Evolutionary conservation across 2,888 invertebrate species (phyloP), one percentile per base, ranked within the genome.

Genomic region (Epsilonema sp.): DNA sequence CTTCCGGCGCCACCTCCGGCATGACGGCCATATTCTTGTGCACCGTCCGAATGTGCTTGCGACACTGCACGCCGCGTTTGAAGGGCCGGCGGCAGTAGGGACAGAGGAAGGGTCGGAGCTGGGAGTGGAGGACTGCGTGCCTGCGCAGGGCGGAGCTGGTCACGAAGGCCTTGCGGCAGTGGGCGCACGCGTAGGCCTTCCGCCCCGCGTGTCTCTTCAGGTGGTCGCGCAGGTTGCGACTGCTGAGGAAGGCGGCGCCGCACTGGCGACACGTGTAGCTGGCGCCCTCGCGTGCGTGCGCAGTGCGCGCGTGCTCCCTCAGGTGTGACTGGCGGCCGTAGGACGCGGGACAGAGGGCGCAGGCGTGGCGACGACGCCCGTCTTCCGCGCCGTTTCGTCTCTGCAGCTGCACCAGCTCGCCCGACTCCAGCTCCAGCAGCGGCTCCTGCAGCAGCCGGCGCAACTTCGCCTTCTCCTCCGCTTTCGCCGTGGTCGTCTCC

Each of bases 221-320:
- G 31, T 31, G 31, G 8, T 31, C 31, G 31, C 16, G 8, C 16
- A 31, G 31, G 31, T 16, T 31, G 31, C 8, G 16, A 16, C 8
- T 16, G 16, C 8, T 11, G 8, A 11, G 8, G 31, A 31, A 31
- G 1, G 59, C 55, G 26, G 60, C 54, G 42, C 51, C 45, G 51
- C 66, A 66, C 46, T 57, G 54, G 37, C 56, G 39, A 52, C 66
- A 66, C 44, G 61, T 56, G 53, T 63, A 67, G 44, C 54, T 54
- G 53, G 66, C 4, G 63, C 65, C 4, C 64, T 63, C 64, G 64
- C 61, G 55, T 66, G 65, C 1, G 65, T 56, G 49, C 64, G 64
- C 23, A 66, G n/a, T n/a, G n/a, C n/a, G n/a, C n/a, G n/a, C n/a
- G n/a, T n/a, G n/a, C n/a, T n/a, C n/a, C n/a, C n/a, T n/a, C n/a